A percentile compares a stretch with the other conserved stretches of the same genome.
phyloP scores from a whole-genome alignment of 2,113 vertebrate species.

The Archocentrus centrarchus region DNA sequence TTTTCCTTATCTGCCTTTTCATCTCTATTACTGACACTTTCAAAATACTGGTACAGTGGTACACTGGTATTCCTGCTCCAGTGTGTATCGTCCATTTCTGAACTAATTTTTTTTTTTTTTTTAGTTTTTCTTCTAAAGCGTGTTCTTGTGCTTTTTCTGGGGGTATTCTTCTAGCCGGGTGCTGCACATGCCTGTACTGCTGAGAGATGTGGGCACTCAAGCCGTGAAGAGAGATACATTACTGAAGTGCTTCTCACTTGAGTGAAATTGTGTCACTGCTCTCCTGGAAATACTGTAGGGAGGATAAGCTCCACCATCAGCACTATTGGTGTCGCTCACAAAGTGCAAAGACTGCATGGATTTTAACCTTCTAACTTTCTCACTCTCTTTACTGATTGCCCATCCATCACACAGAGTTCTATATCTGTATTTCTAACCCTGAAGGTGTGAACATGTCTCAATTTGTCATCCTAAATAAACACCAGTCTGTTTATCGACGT shows the following conservation, averaged over 20 bases:
- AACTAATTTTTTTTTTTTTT: background rate
- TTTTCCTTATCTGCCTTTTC: slow-evolving; percentile 17
- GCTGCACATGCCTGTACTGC: slow-evolving; percentile 6
- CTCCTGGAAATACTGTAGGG: slow-evolving; percentile 17
- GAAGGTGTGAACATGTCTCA: slow-evolving; percentile 63
- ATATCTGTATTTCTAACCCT: slow-evolving; percentile 63
- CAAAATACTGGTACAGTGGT: background rate
- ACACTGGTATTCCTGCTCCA: background rate
- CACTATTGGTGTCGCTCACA: slow-evolving; percentile 19
- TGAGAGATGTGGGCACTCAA: slow-evolving; percentile 54
- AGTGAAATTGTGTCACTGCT: slow-evolving; percentile 52
- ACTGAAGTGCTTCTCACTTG: slow-evolving; percentile 39
- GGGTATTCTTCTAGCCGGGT: slow-evolving; percentile 9
- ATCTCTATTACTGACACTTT: slow-evolving; percentile 23
- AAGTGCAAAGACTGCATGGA: slow-evolving; percentile 24
- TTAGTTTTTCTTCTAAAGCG: background rate
- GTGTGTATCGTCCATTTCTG: slow-evolving; percentile 15
- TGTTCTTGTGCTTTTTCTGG: slow-evolving; percentile 28
- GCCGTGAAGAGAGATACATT: slow-evolving; percentile 49
- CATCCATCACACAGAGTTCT: slow-evolving; percentile 63
- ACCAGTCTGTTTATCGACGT: slow-evolving; percentile 63
- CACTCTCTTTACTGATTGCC: slow-evolving; percentile 35
- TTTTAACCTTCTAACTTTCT: slow-evolving; percentile 29
- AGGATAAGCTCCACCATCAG: slow-evolving; percentile 28
- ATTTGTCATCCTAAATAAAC: slow-evolving; percentile 74